These are phyloP conservation scores for Zosterops japonicus DNA, from an alignment of 2,113 vertebrate species.

Conservation along the genomic window DNA sequence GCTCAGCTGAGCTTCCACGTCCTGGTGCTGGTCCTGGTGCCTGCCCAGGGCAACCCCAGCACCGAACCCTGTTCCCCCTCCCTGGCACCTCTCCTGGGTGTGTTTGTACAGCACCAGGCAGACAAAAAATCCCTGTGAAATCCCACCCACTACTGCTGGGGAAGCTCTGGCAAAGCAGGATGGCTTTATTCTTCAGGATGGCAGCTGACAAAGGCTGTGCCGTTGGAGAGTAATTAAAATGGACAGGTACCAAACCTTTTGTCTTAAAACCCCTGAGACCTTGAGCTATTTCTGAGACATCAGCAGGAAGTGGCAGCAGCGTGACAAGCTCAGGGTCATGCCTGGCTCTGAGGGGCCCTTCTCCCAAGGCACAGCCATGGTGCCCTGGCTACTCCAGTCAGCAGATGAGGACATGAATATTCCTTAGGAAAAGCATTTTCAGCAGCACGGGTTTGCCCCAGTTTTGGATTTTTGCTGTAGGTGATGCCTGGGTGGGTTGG, in stretches of 20 bases:
- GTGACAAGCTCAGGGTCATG: neutral
- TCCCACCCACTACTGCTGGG: neutral
- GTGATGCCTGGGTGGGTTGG: neutral
- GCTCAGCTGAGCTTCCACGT: fast-evolving
- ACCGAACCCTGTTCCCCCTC: neutral
- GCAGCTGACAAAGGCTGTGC: neutral
- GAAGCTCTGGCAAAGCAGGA: neutral
- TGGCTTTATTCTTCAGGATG: neutral
- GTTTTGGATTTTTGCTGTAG: neutral
- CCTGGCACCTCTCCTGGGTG: neutral
- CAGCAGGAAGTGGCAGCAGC: neutral
- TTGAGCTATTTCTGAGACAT: neutral
- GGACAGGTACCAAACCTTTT: neutral
- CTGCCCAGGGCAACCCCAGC: neutral
- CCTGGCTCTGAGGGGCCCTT: fast-evolving
- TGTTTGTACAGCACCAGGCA: neutral
- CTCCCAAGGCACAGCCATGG: neutral
- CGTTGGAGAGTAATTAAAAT: neutral
- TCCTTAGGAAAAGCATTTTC: neutral
- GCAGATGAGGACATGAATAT: neutral
- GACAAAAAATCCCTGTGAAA: neutral
- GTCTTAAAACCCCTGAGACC: neutral
- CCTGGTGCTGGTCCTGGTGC: neutral
- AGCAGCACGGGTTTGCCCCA: neutral
- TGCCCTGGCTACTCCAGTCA: neutral